phyloP scores from a whole-genome alignment of 2,888 invertebrate genomes.

The Notodonta ziczac region DNA sequence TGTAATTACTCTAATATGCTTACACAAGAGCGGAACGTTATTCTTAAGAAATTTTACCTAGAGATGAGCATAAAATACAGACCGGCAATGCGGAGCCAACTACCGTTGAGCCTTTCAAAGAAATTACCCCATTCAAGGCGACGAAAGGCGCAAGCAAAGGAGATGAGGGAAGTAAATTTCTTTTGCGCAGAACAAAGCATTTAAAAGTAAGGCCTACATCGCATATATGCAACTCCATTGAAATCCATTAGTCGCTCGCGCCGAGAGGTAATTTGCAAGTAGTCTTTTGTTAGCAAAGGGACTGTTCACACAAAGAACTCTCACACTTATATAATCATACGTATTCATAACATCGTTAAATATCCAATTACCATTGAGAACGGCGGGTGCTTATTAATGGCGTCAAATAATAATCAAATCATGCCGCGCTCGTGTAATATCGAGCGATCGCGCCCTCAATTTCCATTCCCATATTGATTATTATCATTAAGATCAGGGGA shows the following conservation, averaged over 20 bases:
- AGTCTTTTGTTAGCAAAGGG: slow-evolving; percentile 73
- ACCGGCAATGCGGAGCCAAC: slow-evolving; percentile 48
- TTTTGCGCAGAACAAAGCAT: slow-evolving; percentile 76
- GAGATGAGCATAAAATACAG: slow-evolving; percentile 36
- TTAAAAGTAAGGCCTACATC: slow-evolving; percentile 70
- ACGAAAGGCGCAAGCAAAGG: slow-evolving; percentile 64
- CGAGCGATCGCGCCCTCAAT: slow-evolving; percentile 30
- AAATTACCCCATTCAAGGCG: slow-evolving; percentile 69
- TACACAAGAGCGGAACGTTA: slow-evolving; percentile 26
- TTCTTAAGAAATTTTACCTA: slow-evolving; percentile 46
- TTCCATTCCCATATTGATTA: slow-evolving; percentile 33
- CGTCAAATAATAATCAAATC: slow-evolving; percentile 65
- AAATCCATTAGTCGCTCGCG: slow-evolving; percentile 76
- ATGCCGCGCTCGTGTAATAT: slow-evolving; percentile 45
- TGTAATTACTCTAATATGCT: slow-evolving; percentile 33
- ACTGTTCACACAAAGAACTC: slow-evolving; percentile 64
- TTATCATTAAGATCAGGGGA: slow-evolving; percentile 11
- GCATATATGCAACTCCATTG: slow-evolving; percentile 75
- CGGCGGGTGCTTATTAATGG: slow-evolving; percentile 53
- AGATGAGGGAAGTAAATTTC: slow-evolving; percentile 72
- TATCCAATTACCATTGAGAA: slow-evolving; percentile 62
- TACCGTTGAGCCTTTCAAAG: slow-evolving; percentile 60
- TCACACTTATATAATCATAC: slow-evolving; percentile 62
- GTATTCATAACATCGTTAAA: slow-evolving; percentile 68
- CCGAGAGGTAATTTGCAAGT: slow-evolving; percentile 74